Evolutionary conservation across 2,797 vertebrate genomes (phyloP), one percentile per base, ranked within the genome.

Genomic region (Myotis findleyi): DNA sequence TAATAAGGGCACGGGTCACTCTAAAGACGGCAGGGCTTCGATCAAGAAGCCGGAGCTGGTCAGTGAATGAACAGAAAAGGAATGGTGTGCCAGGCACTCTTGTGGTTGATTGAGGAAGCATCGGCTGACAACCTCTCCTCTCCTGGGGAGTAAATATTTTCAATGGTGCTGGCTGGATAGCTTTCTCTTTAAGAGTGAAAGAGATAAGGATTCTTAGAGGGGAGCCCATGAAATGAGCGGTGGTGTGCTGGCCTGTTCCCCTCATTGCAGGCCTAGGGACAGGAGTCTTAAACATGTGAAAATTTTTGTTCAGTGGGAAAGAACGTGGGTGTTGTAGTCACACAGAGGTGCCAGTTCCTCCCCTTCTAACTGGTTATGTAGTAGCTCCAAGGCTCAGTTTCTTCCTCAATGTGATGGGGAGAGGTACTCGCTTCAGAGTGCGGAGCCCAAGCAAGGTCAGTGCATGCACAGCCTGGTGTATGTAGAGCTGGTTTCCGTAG

Each of bases 131-230:
- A 68, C 30, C 12, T 79, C 20, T 57, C 44, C 17, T 64, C 51
- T 93, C 49, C 1, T 4, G 51, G 62, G 83, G 47, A 64, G 33
- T 47, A 80, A 87, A 93, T 41, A 72, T 92, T 96, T 71, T 68
- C 71, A 84, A 84, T 36, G 47, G n/a, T 81, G 75, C 84, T 76
- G 47, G 51, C 14, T 62, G 80, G 41, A 12, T 6, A 7, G 51
- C 38, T 69, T 66, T 84, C 51, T 84, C 7, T 30, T 20, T 64
- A 59, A 33, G 82, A 80, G 64, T 20, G 55, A 62, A 59, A 86
- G 69, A 20, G 53, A 68, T 59, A 25, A 57, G 53, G 55, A 18
- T 90, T 68, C 36, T 64, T 83, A 73, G 71, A n/a, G 64, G 81
- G 57, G 85, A 92, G 72, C 25, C 25, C 9, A 3, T 41, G 51